Evolutionary conservation across 2,113 vertebrate species (phyloP).

Genomic region (Siphamia tubifer): DNA sequence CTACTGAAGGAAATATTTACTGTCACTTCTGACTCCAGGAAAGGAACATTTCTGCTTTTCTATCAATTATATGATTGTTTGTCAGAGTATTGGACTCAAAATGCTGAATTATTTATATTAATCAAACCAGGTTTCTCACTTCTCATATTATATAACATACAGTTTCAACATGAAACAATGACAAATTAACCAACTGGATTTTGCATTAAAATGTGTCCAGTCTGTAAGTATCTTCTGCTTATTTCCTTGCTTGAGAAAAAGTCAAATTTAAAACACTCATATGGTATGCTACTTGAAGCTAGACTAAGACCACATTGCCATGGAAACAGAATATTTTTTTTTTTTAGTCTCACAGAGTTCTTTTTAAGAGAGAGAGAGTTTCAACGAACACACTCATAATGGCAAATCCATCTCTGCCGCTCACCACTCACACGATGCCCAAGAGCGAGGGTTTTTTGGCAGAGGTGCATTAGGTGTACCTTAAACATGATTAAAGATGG

Average conservation of each 20-base stretch:
- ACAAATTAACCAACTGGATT: neutral
- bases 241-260: slow-evolving; percentile 32
- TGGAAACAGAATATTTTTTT: slow-evolving; percentile 67
- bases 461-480: slow-evolving; percentile 39
- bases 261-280: slow-evolving; percentile 53
- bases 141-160: too few species aligned
- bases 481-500: slow-evolving; percentile 67
- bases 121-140: too few species aligned
- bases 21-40: too few species aligned
- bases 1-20: too few species aligned
- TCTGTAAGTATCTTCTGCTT: neutral
- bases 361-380: slow-evolving; percentile 25
- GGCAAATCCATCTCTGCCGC: slow-evolving; percentile 31
- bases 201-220: neutral
- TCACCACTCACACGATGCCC: slow-evolving; percentile 14
- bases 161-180: too few species aligned
- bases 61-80: too few species aligned
- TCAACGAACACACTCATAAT: slow-evolving; percentile 39
- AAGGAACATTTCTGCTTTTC: too few species aligned
- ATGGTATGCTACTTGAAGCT: slow-evolving; percentile 66
- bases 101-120: neutral
- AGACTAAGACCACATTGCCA: slow-evolving; percentile 66
- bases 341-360: slow-evolving; percentile 30
- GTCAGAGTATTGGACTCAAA: too few species aligned
- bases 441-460: slow-evolving; percentile 21